Conservation (phyloP, 1,140 invertebrate genomes). For the Drosophila athabasca region DNA sequence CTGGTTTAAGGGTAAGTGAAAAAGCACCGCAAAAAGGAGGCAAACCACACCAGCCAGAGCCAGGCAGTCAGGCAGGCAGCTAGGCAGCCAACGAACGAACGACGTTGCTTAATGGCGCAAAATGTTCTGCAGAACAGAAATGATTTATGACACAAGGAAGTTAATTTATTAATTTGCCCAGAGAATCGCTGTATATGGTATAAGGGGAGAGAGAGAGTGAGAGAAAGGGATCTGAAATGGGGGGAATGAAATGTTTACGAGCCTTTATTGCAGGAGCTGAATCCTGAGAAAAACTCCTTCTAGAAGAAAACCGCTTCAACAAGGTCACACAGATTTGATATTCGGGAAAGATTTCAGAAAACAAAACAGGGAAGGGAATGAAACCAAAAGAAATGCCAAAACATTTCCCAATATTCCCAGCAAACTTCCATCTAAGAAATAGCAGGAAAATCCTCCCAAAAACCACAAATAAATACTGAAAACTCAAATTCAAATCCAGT, state of each 20-base stretch:
- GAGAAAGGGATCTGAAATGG: too few species aligned
- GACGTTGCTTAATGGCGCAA: constrained; percentile 77
- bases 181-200: constrained; percentile 4
- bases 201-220: too few species aligned
- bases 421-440: too few species aligned
- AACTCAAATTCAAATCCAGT: too few species aligned
- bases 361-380: not conserved
- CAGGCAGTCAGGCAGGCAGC: too few species aligned
- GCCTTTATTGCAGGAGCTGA: constrained; percentile 37
- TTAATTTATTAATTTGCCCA: constrained; percentile 82
- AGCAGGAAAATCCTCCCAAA: too few species aligned
- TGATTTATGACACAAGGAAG: constrained; percentile 81
- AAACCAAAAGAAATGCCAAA: too few species aligned
- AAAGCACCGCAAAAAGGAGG: constrained; percentile 67
- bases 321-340: constrained; percentile 59
- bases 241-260: constrained; percentile 61
- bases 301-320: constrained; percentile 50
- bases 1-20: constrained; percentile 76
- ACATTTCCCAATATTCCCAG: too few species aligned
- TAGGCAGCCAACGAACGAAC: constrained; percentile 28
- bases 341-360: constrained; percentile 4
- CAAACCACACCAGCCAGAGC: too few species aligned
- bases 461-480: too few species aligned
- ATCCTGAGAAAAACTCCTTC: constrained; percentile 1
- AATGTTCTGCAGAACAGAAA: constrained; percentile 74